phyloP scores from a whole-genome alignment of 2,113 vertebrate genomes.

The Panurus biarmicus region DNA sequence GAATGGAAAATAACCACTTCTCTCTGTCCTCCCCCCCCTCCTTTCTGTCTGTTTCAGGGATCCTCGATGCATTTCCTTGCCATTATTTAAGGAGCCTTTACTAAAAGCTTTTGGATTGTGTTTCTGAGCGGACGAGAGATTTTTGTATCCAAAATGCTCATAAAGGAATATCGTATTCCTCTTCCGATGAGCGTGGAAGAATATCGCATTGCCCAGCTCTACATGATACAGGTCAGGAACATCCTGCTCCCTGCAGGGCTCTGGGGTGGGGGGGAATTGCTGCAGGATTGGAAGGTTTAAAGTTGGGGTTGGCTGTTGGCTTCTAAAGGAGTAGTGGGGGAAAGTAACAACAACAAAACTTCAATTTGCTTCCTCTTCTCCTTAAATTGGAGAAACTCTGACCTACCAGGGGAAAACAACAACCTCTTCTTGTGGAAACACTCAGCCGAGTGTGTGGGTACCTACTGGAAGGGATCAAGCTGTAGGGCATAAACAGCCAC shows the following conservation, averaged over 20 bases:
- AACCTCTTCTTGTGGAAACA: not conserved
- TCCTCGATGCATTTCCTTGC: constrained; percentile 63
- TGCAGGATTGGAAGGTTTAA: not conserved
- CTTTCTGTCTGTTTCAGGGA: constrained; percentile 55
- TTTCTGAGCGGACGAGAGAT: constrained; percentile 52
- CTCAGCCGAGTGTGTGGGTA: not conserved
- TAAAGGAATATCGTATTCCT: constrained; percentile 96
- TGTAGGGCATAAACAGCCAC: not conserved
- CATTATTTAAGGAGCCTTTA: constrained; percentile 59
- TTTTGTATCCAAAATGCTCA: constrained; percentile 85
- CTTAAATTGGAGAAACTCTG: not conserved
- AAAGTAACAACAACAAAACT: not conserved
- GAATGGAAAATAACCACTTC: constrained; percentile 36
- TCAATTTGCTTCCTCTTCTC: not conserved
- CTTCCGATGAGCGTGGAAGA: constrained; percentile 97
- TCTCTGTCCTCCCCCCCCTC: not conserved
- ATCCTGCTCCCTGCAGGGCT: not conserved
- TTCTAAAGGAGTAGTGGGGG: not conserved
- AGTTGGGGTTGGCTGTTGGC: not conserved
- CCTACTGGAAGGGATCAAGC: not conserved
- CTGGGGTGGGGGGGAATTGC: not conserved
- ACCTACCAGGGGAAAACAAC: fast-evolving
- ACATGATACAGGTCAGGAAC: constrained; percentile 92
- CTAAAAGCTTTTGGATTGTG: constrained; percentile 54
- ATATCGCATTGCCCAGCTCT: constrained; percentile 96